Evolutionary conservation across 2,113 vertebrate species (phyloP), one percentile per base, ranked within the genome.

Genomic region (Chloebia gouldiae): DNA sequence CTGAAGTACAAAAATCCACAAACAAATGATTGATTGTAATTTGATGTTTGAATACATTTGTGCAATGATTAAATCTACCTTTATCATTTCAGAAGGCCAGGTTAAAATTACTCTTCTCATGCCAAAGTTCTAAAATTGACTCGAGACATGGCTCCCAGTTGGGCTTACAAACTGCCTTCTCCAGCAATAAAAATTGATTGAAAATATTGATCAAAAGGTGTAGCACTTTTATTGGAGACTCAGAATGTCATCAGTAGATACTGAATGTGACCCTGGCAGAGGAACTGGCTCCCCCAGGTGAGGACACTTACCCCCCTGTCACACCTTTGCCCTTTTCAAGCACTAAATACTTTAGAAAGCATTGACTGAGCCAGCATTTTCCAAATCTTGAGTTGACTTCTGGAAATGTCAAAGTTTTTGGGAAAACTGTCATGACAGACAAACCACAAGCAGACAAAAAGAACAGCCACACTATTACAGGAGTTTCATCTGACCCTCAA

Each of bases 101-200:
- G 51, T 83, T 92, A 71, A 94, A 95, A 90, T 47, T 71, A 24
- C 42, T 79, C 39, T 61, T 86, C 77, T 63, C 22, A 30, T n/a
- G 70, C 51, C 81, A 83, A 86, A 83, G 50, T 81, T 77, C 68
- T 86, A 69, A 87, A 95, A 88, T 49, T 94, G 35, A 73, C 63
- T 88, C 7, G 4, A 88, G 57, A 61, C 21, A 63, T 3, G 2
- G 37, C 18, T 93, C 82, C 44, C 51, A 66, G 42, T 2, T 60
- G 27, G 35, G 54, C 68, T 90, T 71, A 68, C 23, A 20, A 90
- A 86, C 24, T 63, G 71, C 76, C 54, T 70, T 69, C 71, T 64
- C 85, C 92, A 94, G 81, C 79, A 88, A 83, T 65, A 83, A 92
- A 77, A 95, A 90, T 16, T 47, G 89, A 92, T 73, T 80, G 37